phyloP scores from a whole-genome alignment of 2,888 invertebrate species.

The Noctua janthina region DNA sequence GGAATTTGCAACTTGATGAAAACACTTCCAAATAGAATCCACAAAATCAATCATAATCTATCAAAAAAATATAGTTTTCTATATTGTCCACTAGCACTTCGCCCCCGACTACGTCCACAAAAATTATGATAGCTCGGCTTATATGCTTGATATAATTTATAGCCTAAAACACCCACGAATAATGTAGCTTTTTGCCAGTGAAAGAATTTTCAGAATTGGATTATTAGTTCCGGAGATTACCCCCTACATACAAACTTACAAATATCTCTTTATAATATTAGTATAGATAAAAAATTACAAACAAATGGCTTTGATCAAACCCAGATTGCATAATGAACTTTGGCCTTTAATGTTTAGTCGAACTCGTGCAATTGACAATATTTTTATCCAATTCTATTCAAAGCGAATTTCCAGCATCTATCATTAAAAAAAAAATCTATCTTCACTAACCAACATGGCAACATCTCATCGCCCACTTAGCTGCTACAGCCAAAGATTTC shows the following conservation, averaged over 20 bases:
- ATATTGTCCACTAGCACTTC: background rate
- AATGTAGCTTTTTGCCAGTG: no score
- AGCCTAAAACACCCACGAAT: no score
- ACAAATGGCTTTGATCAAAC: background rate
- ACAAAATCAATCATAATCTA: background rate
- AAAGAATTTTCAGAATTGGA: no score
- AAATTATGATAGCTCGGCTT: no score
- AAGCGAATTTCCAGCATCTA: background rate
- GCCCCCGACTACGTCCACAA: no score
- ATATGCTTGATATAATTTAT: no score
- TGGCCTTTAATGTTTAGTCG: background rate
- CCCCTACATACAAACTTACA: no score
- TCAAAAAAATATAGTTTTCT: background rate
- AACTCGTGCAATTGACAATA: background rate
- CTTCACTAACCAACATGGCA: background rate
- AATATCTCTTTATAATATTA: no score
- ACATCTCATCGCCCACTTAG: conserved; percentile 44
- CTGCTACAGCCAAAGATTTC: conserved; percentile 49
- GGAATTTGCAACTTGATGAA: background rate
- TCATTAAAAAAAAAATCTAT: background rate
- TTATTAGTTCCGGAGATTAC: no score
- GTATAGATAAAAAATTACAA: background rate
- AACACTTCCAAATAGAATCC: background rate
- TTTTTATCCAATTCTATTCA: background rate
- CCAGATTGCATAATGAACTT: background rate